phyloP scores from a whole-genome alignment of 1,140 invertebrate genomes.

The Micrasema minimum region DNA sequence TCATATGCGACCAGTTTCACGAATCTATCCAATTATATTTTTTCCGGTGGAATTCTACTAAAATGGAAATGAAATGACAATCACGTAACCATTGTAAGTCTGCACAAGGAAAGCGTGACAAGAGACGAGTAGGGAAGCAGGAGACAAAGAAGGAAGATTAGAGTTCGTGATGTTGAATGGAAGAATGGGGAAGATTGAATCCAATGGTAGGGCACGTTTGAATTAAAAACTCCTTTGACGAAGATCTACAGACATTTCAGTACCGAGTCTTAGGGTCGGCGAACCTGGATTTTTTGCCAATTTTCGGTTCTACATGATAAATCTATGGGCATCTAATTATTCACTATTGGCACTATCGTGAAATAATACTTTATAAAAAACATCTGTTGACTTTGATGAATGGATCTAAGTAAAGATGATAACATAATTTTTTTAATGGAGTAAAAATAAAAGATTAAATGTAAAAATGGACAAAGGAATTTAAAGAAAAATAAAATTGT shows the following conservation, averaged over 20 bases:
- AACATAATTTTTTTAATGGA: too few species aligned
- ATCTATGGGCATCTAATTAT: too few species aligned
- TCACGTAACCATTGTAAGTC: constrained; percentile 23
- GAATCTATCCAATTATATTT: constrained; percentile 31
- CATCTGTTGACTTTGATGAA: too few species aligned
- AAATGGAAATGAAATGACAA: constrained; percentile 33
- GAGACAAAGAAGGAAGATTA: constrained; percentile 17
- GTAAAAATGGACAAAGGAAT: too few species aligned
- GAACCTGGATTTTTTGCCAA: constrained; percentile 7
- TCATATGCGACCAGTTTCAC: constrained; percentile 22
- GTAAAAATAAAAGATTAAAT: too few species aligned
- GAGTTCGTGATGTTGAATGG: constrained; percentile 27
- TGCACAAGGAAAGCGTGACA: constrained; percentile 31
- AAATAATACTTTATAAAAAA: too few species aligned
- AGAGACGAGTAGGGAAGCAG: constrained; percentile 10
- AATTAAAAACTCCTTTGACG: constrained; percentile 16
- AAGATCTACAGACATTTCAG: constrained; percentile 11
- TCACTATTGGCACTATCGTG: too few species aligned
- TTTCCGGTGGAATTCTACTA: constrained; percentile 11
- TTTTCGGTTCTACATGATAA: too few species aligned
- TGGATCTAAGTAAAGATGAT: too few species aligned
- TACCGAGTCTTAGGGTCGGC: background rate
- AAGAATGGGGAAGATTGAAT: constrained; percentile 28
- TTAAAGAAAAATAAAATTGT: too few species aligned
- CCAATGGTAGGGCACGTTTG: constrained; percentile 18